Evolutionary conservation across 2,888 invertebrate species (phyloP).

Genomic region (Dione juno): DNA sequence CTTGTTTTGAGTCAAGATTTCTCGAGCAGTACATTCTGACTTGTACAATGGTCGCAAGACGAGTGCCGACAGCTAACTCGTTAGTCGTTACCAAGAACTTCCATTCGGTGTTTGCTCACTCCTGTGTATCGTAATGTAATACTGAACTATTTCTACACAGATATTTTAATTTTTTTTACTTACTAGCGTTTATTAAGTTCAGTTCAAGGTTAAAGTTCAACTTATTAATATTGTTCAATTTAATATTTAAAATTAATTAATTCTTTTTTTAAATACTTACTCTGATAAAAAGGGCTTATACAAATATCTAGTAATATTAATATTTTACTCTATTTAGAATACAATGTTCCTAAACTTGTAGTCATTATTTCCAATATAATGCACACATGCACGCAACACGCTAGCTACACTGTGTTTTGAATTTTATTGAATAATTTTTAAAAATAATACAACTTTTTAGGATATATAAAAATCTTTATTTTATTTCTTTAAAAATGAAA

Average conservation of each 20-base stretch:
- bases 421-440: not conserved
- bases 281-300: not conserved
- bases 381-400: constrained; percentile 4
- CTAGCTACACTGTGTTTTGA: not conserved
- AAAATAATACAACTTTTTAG: not conserved
- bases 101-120: constrained; percentile 51
- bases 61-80: constrained; percentile 44
- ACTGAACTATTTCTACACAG: constrained; percentile 17
- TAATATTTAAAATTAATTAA: not conserved
- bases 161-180: not conserved
- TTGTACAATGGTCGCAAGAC: constrained; percentile 49
- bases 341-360: constrained; percentile 9
- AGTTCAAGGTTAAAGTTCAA: not conserved
- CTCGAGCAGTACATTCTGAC: constrained; percentile 25
- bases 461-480: not conserved
- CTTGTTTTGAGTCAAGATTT: constrained; percentile 33
- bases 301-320: not conserved
- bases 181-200: not conserved
- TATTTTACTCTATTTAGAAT: not conserved
- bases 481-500: too few species aligned
- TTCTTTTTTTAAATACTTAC: not conserved
- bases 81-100: constrained; percentile 59
- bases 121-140: constrained; percentile 26
- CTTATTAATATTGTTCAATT: not conserved
- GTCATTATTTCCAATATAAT: constrained; percentile 1